phyloP scores from a whole-genome alignment of 2,888 invertebrate species.

The Plagodis pulveraria region DNA sequence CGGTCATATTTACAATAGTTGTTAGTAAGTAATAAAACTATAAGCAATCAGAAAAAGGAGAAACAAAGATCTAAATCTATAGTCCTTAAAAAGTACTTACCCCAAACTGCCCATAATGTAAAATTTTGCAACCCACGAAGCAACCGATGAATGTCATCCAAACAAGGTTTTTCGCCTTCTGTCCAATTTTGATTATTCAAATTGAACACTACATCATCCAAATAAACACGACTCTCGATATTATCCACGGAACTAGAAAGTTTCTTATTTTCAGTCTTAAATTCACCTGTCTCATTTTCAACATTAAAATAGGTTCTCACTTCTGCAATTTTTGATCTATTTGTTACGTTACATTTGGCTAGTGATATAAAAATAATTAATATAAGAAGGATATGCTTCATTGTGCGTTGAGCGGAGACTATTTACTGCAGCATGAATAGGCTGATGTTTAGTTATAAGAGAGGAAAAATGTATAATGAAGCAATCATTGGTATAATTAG shows the following conservation, averaged over 20 bases:
- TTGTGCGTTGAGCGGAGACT: constrained; percentile 30
- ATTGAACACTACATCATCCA: constrained; percentile 71
- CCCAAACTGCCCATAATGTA: constrained; percentile 84
- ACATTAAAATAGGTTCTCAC: constrained; percentile 22
- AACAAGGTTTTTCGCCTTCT: constrained; percentile 61
- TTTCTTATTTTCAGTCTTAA: constrained; percentile 35
- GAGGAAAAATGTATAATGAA: constrained; percentile 55
- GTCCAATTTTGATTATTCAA: constrained; percentile 70
- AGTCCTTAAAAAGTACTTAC: constrained; percentile 73
- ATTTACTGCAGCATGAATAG: constrained; percentile 49
- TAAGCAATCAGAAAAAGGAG: no score
- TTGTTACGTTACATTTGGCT: constrained; percentile 45
- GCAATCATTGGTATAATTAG: constrained; percentile 22
- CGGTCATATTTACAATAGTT: no score
- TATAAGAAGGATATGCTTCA: constrained; percentile 49
- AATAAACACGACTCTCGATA: constrained; percentile 56
- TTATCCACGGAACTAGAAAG: constrained; percentile 38
- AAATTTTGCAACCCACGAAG: constrained; percentile 75
- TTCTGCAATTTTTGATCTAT: constrained; percentile 36
- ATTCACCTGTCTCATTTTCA: constrained; percentile 33
- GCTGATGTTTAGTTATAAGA: constrained; percentile 53
- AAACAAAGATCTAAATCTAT: constrained; percentile 1
- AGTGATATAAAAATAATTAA: constrained; percentile 26
- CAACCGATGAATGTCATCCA: constrained; percentile 63
- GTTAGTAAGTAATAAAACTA: no score